These are phyloP conservation scores for Drosophila bocki DNA, from an alignment of 1,140 invertebrate genomes.

Conservation along the genomic window DNA sequence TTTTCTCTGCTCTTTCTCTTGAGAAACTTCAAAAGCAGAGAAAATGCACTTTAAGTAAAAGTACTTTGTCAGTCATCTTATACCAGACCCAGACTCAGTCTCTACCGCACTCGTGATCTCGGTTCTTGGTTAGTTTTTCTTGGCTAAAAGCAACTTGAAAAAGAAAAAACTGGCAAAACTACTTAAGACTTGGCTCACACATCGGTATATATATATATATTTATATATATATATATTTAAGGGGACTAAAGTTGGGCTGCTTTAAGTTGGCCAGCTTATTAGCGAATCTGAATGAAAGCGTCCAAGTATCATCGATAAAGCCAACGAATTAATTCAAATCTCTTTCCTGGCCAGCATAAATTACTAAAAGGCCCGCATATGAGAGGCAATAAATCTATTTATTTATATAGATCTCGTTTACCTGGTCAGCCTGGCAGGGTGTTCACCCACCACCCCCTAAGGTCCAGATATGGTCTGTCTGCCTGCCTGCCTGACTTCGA, in stretches of 20 bases:
- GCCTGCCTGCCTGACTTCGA: constrained; percentile 36
- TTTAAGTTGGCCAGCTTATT: constrained; percentile 54
- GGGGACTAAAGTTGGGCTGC: constrained; percentile 5
- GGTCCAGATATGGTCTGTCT: constrained; percentile 26
- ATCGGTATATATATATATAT: not conserved
- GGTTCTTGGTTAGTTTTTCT: constrained; percentile 55
- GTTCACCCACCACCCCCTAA: not conserved
- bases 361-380: constrained; percentile 41
- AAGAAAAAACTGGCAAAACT: constrained; percentile 33
- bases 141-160: constrained; percentile 50
- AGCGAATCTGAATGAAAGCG: constrained; percentile 10
- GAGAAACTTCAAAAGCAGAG: constrained; percentile 51
- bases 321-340: constrained; percentile 71
- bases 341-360: constrained; percentile 64
- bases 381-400: constrained; percentile 71
- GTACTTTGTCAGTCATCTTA: constrained; percentile 65
- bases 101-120: constrained; percentile 30
- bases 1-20: constrained; percentile 9
- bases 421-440: constrained; percentile 19
- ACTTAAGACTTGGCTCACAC: constrained; percentile 40
- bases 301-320: constrained; percentile 69
- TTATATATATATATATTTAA: not conserved
- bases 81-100: constrained; percentile 22
- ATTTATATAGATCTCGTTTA: constrained; percentile 51
- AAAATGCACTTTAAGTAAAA: constrained; percentile 75